These are phyloP conservation scores for Amblyopsis rosae DNA, from an alignment of 2,113 vertebrate genomes.

Conservation along the genomic window DNA sequence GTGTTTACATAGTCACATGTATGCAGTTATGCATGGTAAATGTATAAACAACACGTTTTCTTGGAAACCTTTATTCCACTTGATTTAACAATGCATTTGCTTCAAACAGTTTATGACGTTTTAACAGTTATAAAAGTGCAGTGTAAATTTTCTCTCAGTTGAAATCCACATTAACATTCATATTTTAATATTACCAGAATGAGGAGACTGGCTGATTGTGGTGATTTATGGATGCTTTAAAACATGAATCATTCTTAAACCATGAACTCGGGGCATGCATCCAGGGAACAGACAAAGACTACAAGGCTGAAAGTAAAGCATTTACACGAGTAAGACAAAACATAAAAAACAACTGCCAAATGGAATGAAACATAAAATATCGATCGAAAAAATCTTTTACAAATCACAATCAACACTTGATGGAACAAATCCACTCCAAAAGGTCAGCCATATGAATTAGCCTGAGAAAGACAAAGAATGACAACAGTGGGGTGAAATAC, in stretches of 20 bases:
- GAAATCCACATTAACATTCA: conserved; percentile 11
- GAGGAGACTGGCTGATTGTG: conserved; percentile 5
- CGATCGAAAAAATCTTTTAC: conserved; percentile 26
- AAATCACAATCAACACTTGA: conserved; percentile 40
- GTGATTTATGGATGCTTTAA: conserved; percentile 16
- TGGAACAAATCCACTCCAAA: conserved; percentile 30
- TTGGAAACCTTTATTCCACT: conserved; percentile 20
- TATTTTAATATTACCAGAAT: conserved; percentile 8
- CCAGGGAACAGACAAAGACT: conserved; percentile 12
- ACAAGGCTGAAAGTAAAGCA: conserved; percentile 5
- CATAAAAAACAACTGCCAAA: conserved; percentile 22
- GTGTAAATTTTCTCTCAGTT: conserved; percentile 22
- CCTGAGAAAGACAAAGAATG: conserved; percentile 38
- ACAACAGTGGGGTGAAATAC: background rate
- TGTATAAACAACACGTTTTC: background rate
- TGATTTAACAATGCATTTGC: conserved; percentile 34
- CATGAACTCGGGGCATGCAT: conserved; percentile 3
- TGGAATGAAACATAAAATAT: conserved; percentile 4
- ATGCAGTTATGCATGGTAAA: background rate
- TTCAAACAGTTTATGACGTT: conserved; percentile 33
- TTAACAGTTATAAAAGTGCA: conserved; percentile 33
- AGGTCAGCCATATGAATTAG: conserved; percentile 32
- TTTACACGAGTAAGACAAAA: conserved; percentile 19
- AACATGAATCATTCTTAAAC: no score
- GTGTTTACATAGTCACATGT: no score